These are phyloP conservation scores for Smutsia temminckii DNA, from an alignment of 2,797 vertebrate genomes.

Conservation along the genomic window DNA sequence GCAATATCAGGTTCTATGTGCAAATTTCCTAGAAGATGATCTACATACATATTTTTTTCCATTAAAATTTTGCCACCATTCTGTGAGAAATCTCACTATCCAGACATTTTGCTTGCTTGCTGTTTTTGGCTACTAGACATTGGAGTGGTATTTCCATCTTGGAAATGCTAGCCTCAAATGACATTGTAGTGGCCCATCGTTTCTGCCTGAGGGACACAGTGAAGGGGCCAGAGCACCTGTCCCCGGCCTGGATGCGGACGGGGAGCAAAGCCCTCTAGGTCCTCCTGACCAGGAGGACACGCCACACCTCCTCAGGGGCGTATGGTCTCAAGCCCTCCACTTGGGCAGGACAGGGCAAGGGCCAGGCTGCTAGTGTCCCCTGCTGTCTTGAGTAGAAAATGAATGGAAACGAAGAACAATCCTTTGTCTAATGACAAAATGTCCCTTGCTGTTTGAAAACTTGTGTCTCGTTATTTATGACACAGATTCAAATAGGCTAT, in stretches of 20 bases:
- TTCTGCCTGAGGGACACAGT: neutral
- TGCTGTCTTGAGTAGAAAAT: neutral
- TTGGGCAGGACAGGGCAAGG: neutral
- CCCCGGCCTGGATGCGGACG: neutral
- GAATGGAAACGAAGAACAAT: neutral
- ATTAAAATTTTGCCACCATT: neutral
- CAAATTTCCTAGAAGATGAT: neutral
- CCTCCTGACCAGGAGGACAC: neutral
- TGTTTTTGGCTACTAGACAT: neutral
- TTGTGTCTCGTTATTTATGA: neutral
- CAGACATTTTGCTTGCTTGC: neutral
- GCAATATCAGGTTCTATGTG: neutral
- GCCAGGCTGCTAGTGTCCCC: neutral
- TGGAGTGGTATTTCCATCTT: neutral
- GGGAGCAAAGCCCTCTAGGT: neutral
- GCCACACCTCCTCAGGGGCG: neutral
- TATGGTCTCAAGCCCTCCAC: neutral
- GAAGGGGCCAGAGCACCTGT: neutral
- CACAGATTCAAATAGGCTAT: neutral
- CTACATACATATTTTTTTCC: neutral
- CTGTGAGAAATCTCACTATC: neutral
- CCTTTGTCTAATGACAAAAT: neutral
- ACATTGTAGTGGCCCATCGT: neutral
- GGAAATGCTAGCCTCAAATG: neutral
- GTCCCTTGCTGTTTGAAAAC: neutral